phyloP scores from a whole-genome alignment of 2,888 invertebrate genomes.

The Actias luna region DNA sequence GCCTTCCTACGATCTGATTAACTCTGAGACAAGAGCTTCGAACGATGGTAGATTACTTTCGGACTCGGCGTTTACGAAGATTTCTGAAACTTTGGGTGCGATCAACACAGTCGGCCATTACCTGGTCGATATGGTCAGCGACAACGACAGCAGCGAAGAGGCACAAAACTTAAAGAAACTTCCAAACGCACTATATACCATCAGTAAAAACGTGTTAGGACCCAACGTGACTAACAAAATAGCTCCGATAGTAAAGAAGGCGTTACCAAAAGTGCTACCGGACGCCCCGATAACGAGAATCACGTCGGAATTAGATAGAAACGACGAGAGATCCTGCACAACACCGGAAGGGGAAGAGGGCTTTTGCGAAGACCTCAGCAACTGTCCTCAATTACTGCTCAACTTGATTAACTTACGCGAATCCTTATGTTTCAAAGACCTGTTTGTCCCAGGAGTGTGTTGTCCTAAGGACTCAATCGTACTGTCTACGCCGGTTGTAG shows the following conservation, averaged over 20 bases:
- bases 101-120: constrained; percentile 93
- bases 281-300: constrained; percentile 71
- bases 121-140: constrained; percentile 89
- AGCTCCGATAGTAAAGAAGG: constrained; percentile 85
- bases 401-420: constrained; percentile 91
- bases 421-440: constrained; percentile 94
- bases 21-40: constrained; percentile 49
- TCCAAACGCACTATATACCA: constrained; percentile 88
- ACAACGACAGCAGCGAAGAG: constrained; percentile 68
- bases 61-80: constrained; percentile 82
- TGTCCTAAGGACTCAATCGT: constrained; percentile 85
- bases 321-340: constrained; percentile 85
- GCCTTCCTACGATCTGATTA: constrained; percentile 36
- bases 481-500: constrained; percentile 48
- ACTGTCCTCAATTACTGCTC: constrained; percentile 91
- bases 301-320: constrained; percentile 68
- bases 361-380: constrained; percentile 92
- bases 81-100: constrained; percentile 87
- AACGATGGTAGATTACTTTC: constrained; percentile 81
- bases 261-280: constrained; percentile 66
- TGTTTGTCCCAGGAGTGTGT: constrained; percentile 96
- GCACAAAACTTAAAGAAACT: constrained; percentile 73
- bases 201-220: constrained; percentile 88
- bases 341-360: constrained; percentile 91
- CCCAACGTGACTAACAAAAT: constrained; percentile 91